These are phyloP conservation scores for Girardia tigrina DNA, from an alignment of 2,888 invertebrate species.

Conservation along the genomic window DNA sequence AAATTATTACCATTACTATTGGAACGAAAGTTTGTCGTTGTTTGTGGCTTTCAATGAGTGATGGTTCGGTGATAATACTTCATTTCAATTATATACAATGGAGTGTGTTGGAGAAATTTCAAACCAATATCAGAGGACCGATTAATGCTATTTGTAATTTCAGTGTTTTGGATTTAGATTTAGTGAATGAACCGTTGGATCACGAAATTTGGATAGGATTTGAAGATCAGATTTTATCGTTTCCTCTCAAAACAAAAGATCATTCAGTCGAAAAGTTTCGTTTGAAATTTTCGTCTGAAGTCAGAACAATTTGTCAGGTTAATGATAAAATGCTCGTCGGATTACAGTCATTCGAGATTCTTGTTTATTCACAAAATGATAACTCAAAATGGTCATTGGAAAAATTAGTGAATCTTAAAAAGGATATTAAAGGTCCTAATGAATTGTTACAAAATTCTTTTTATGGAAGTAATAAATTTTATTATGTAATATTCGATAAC, in stretches of 20 bases:
- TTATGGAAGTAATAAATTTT: too few species aligned
- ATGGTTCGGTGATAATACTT: not conserved
- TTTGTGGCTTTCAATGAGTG: not conserved
- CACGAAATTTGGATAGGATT: not conserved
- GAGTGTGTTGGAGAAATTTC: not conserved
- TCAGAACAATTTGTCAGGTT: not conserved
- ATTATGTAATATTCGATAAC: too few species aligned
- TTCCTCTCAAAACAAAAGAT: not conserved
- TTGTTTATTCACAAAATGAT: not conserved
- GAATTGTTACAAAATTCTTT: too few species aligned
- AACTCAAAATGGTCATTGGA: not conserved
- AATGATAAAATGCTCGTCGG: not conserved
- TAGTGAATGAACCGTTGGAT: not conserved
- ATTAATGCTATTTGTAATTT: not conserved
- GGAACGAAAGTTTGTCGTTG: not conserved
- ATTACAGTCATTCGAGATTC: not conserved
- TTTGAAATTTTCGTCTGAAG: not conserved
- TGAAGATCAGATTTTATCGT: not conserved
- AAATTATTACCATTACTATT: not conserved
- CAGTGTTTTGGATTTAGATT: not conserved
- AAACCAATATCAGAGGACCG: not conserved
- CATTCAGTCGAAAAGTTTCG: not conserved
- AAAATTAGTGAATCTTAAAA: too few species aligned
- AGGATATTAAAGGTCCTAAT: too few species aligned
- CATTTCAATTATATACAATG: constrained; percentile 6